phyloP scores from a whole-genome alignment of 2,797 vertebrate species.

The Enteromius radiatus region DNA sequence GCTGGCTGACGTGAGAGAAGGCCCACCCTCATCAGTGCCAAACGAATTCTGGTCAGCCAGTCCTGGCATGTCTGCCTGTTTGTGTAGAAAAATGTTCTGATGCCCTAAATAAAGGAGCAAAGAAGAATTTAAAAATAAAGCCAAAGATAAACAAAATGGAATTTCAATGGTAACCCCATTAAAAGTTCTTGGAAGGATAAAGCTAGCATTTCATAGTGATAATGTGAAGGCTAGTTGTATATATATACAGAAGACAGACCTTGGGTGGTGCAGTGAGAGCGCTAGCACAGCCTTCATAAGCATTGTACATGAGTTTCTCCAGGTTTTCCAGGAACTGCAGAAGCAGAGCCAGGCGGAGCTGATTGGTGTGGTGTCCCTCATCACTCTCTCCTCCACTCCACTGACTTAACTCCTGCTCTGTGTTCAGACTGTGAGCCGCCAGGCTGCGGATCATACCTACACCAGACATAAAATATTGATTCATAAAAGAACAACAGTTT shows the following conservation, averaged over 20 bases:
- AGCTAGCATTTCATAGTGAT: neutral
- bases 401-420: constrained; percentile 92
- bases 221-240: neutral
- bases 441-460: constrained; percentile 95
- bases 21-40: constrained; percentile 96
- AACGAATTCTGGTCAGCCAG: constrained; percentile 94
- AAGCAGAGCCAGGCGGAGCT: constrained; percentile 92
- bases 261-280: constrained; percentile 95
- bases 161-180: neutral
- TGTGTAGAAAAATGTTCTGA: constrained; percentile 96
- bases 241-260: constrained; percentile 71
- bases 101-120: constrained; percentile 77
- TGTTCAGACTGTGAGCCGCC: constrained; percentile 93
- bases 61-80: constrained; percentile 98
- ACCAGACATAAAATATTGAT: constrained; percentile 1
- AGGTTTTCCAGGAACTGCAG: constrained; percentile 96
- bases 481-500: neutral
- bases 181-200: no score
- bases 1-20: constrained; percentile 96
- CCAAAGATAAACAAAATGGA: neutral
- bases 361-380: constrained; percentile 93
- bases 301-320: constrained; percentile 99
- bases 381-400: constrained; percentile 94
- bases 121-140: neutral
- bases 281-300: constrained; percentile 96